Base-by-base conservation (phyloP, 2,113 vertebrate species). In the Poecilia latipinna region DNA sequence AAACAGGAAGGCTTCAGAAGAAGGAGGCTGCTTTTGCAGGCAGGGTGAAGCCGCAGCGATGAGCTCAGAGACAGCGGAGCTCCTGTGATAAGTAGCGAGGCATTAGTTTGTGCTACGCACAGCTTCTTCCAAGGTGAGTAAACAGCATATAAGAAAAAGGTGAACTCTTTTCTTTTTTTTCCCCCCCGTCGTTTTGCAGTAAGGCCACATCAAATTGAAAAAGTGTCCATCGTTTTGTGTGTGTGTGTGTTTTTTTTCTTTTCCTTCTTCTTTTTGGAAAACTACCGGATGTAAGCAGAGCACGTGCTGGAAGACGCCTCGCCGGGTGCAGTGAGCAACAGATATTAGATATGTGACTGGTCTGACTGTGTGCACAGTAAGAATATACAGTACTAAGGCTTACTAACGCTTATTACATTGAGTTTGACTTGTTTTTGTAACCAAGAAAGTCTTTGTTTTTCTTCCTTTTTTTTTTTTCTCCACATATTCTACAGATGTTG, bases 181-280 rank as follows among this genome's bases (percentile, higher is more conserved):
- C n/a, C 44, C 24, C 72, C 33, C 66, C 63, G 24, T 82, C 78
- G 73, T 82, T 87, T 89, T 35, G 90, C 86, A 83, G 85, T 95
- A 95, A 95, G 95, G 95, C 95, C 95, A 95, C 94, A 90, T 94
- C 80, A 67, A 93, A 93, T 90, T 88, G 83, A 87, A 91, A 57
- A 91, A 84, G 80, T 86, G 81, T 85, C 61, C 60, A 76, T 79
- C 29, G 15, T 61, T 1, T 3, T 65, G 62, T 76, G 44, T 48
- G 10, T 48, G 10, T 48, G 1, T 17, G 6, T 19, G 4, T 15
- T 42, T 42, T 42, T 8, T 13, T 13, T 65, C 12, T 76, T 64
- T 32, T 69, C 65, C 28, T 61, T 79, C 62, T 42, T 65, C 70
- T 67, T 74, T 61, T 67, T 67, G 60, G 63, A 76, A 79, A 72